phyloP scores from a whole-genome alignment of 2,888 invertebrate species.

The Agrochola litura region DNA sequence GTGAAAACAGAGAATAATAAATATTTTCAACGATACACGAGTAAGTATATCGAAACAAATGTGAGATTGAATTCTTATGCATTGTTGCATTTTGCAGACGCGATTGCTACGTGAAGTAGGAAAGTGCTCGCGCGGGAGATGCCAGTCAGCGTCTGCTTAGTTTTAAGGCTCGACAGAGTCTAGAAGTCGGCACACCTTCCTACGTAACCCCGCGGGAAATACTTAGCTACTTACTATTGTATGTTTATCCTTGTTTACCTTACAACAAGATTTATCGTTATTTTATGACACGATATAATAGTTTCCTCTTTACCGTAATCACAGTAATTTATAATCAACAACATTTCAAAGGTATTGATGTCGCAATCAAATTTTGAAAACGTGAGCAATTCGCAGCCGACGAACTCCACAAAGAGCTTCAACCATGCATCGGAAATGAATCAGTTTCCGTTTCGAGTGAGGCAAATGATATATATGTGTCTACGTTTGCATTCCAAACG shows the following conservation, averaged over 20 bases:
- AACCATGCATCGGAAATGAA: constrained; percentile 90
- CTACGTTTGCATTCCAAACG: constrained; percentile 75
- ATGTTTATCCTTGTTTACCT: constrained; percentile 39
- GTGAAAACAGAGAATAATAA: constrained; percentile 42
- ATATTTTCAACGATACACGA: constrained; percentile 55
- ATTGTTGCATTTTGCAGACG: constrained; percentile 88
- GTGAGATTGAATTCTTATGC: constrained; percentile 88
- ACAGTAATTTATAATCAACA: constrained; percentile 68
- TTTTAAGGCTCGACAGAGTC: constrained; percentile 79
- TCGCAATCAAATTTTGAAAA: constrained; percentile 89
- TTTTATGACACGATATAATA: constrained; percentile 14
- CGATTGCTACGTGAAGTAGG: constrained; percentile 83
- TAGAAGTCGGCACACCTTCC: constrained; percentile 67
- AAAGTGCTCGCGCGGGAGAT: constrained; percentile 84
- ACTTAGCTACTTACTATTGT: constrained; percentile 58
- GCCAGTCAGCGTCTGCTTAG: constrained; percentile 88
- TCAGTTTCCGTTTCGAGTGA: constrained; percentile 88
- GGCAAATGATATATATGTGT: constrained; percentile 85
- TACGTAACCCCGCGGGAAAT: constrained; percentile 64
- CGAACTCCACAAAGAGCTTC: constrained; percentile 89
- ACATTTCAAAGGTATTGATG: constrained; percentile 82
- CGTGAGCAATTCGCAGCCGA: constrained; percentile 88
- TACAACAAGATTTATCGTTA: constrained; percentile 14
- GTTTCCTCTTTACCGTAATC: constrained; percentile 20
- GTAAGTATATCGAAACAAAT: constrained; percentile 77